phyloP scores from a whole-genome alignment of 2,797 vertebrate species.

The Gorsachius magnificus region DNA sequence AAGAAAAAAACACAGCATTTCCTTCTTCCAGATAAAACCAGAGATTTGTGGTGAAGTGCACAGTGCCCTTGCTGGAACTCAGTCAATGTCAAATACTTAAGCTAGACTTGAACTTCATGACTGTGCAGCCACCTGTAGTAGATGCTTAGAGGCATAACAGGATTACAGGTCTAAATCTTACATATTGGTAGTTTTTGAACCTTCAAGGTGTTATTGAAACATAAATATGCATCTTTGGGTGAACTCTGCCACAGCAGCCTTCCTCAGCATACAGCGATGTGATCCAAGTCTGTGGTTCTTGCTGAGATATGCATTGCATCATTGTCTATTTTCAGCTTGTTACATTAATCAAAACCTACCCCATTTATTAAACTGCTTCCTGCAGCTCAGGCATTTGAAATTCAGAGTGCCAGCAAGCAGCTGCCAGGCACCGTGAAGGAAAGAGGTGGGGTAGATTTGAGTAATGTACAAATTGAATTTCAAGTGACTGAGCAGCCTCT shows the following conservation, averaged over 20 bases:
- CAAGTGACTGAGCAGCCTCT: constrained; percentile 78
- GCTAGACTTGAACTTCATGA: constrained; percentile 37
- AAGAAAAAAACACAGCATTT: not conserved
- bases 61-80: not conserved
- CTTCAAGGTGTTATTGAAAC: constrained; percentile 47
- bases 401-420: constrained; percentile 71
- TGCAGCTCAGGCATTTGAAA: constrained; percentile 75
- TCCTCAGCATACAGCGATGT: constrained; percentile 37
- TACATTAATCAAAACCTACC: constrained; percentile 79
- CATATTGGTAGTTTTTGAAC: constrained; percentile 29
- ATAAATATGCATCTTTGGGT: constrained; percentile 42
- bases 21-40: not conserved
- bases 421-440: constrained; percentile 69
- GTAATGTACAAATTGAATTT: constrained; percentile 79
- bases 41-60: not conserved
- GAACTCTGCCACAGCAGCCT: constrained; percentile 11
- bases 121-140: constrained; percentile 50
- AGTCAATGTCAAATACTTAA: constrained; percentile 36
- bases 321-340: constrained; percentile 76
- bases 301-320: constrained; percentile 74
- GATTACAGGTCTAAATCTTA: constrained; percentile 50
- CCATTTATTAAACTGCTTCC: constrained; percentile 77
- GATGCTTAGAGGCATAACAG: constrained; percentile 1
- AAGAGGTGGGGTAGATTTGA: constrained; percentile 67
- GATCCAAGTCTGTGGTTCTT: constrained; percentile 45